Base-by-base conservation (phyloP, 2,888 invertebrate species). In the Diaprepes abbreviatus region DNA sequence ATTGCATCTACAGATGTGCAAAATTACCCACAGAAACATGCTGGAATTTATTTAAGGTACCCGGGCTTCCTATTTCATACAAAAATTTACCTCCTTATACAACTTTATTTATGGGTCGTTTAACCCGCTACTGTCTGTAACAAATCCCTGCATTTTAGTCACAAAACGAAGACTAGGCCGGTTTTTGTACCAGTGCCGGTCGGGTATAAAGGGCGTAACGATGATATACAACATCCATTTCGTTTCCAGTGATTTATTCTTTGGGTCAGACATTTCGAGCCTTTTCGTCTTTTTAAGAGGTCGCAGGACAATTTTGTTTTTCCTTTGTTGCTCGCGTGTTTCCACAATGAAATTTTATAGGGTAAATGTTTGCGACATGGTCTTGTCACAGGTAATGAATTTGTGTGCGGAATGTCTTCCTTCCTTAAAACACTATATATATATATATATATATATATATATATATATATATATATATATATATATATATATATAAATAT, bases 181-280 rank as follows among this genome's bases (percentile, higher is more conserved):
- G 55, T 55, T 55, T 55, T 36, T 55, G 36, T 35, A 17, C 36
- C 55, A 35, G 36, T 55, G 35, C 36, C 12, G 19, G 38, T 33
- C 36, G 43, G 28, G 24, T 17, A 50, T 24, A 50, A 28, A 50
- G 45, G 48, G 48, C 48, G 48, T 50, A 28, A 64, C 54, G 38
- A 64, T 64, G 55, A 64, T 64, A 64, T 55, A 64, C 64, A 43
- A 55, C 43, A 33, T 54, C 54, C 55, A 55, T 64, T 63, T 64
- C 35, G 64, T 55, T 64, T 55, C 54, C 33, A 31, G 55, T 43
- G 64, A 64, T 64, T 64, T 64, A 64, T 64, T 45, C 19, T 16
- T 58, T n/a, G 45, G 59, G 45, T 59, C 59, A 19, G 33, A 40
- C 45, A 43, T 59, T 59, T 40, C 24, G 33, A 33, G n/a, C 19